Evolutionary conservation across 2,113 vertebrate genomes (phyloP).

Genomic region (Meles meles): DNA sequence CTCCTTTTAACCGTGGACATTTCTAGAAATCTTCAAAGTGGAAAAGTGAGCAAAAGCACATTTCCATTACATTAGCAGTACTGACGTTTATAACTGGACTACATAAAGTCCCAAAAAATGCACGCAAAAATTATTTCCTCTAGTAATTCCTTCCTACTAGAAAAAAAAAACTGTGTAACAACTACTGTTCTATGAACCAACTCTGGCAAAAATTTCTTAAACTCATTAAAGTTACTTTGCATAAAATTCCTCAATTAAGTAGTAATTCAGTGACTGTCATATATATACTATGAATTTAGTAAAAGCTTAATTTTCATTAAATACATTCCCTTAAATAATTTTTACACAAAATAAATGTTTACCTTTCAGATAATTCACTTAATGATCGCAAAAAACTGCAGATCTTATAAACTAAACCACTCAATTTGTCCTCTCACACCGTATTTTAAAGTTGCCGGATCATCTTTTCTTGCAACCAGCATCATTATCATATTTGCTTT

Average conservation of each 20-base stretch:
- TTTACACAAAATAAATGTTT: not conserved
- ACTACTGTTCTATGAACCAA: not conserved
- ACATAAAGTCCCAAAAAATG: not conserved
- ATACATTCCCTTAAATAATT: constrained; percentile 4
- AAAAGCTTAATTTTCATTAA: constrained; percentile 17
- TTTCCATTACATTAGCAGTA: not conserved
- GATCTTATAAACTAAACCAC: not conserved
- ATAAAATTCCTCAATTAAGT: constrained; percentile 9
- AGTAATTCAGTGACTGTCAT: not conserved
- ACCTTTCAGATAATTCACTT: constrained; percentile 13
- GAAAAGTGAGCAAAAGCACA: not conserved
- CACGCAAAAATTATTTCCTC: not conserved
- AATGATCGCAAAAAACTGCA: not conserved
- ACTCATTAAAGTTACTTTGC: not conserved
- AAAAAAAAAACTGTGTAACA: not conserved
- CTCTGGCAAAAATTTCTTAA: not conserved
- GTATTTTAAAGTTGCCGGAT: not conserved
- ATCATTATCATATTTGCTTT: not conserved
- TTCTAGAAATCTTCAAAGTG: constrained; percentile 23
- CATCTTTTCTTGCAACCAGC: not conserved
- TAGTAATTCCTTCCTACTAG: not conserved
- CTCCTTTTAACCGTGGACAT: not conserved
- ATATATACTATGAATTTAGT: not conserved
- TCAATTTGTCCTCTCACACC: not conserved
- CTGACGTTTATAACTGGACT: not conserved